A percentile compares a stretch with the other conserved stretches of the same genome.
Evolutionary conservation across 1,140 invertebrate genomes (phyloP).

Genomic region (Bombus difficillimus): DNA sequence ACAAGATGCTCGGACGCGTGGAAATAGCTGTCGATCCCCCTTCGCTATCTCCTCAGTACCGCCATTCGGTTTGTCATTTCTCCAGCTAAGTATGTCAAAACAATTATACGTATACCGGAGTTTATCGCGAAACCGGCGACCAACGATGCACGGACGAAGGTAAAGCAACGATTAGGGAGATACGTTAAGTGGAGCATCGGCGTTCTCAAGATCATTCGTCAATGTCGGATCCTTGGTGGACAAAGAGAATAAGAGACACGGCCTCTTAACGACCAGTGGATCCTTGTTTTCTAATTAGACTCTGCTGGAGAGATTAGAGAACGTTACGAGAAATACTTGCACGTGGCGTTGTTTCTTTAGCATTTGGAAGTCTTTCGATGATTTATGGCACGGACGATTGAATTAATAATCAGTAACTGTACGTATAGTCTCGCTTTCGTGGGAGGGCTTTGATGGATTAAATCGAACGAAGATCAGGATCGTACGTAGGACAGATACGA

Average conservation of each 20-base stretch:
- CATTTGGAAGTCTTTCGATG: neutral
- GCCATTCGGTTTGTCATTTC: conserved; percentile 35
- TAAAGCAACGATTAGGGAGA: conserved; percentile 21
- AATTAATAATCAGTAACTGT: too few species aligned
- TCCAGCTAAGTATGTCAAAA: conserved; percentile 50
- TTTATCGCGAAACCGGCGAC: conserved; percentile 33
- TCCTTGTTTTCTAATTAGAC: conserved; percentile 22
- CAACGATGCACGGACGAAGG: conserved; percentile 23
- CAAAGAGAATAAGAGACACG: neutral
- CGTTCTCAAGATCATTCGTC: conserved; percentile 31
- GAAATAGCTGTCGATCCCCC: conserved; percentile 30
- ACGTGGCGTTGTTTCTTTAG: too few species aligned
- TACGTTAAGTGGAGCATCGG: conserved; percentile 45
- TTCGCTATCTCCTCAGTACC: conserved; percentile 22
- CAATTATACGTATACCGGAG: conserved; percentile 42
- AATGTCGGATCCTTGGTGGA: conserved; percentile 19
- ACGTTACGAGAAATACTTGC: neutral
- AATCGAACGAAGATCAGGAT: too few species aligned
- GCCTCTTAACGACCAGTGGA: neutral
- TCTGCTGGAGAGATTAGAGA: neutral
- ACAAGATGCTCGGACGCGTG: conserved; percentile 18
- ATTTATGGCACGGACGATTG: neutral
- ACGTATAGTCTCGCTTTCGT: too few species aligned
- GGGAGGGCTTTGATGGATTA: too few species aligned
- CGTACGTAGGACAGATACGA: too few species aligned